A percentile compares a stretch with the other conserved stretches of the same genome.
These are phyloP conservation scores for Teleogryllus oceanicus DNA, from an alignment of 2,888 invertebrate species.

Conservation along the genomic window DNA sequence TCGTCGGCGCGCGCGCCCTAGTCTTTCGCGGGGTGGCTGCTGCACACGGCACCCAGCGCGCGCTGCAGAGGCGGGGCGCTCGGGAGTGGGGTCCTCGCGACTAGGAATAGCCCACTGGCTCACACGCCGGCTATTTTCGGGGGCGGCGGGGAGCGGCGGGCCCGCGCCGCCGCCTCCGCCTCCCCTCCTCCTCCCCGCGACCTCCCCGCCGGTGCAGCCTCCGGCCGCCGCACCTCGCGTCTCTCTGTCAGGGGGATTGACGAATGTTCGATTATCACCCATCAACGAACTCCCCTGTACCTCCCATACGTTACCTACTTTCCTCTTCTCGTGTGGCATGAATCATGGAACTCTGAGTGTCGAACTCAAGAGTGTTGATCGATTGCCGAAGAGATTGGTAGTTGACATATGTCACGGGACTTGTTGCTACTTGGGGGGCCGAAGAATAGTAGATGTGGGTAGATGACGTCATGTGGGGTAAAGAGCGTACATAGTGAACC, in stretches of 20 bases:
- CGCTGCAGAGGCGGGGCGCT: constrained; percentile 18
- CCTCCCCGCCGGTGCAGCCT: constrained; percentile 44
- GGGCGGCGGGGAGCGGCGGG: neutral
- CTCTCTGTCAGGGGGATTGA: constrained; percentile 31
- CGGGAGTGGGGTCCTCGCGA: neutral
- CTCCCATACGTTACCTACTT: too few relatives aligned
- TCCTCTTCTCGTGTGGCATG: too few relatives aligned
- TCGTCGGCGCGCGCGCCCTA: constrained; percentile 52
- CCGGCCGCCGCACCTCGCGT: constrained; percentile 31
- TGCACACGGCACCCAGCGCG: constrained; percentile 55
- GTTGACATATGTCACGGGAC: too few relatives aligned
- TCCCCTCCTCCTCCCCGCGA: constrained; percentile 35
- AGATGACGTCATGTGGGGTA: too few relatives aligned
- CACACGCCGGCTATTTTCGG: constrained; percentile 25
- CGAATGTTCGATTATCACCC: too few relatives aligned
- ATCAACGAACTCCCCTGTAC: too few relatives aligned
- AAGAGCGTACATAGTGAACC: too few relatives aligned
- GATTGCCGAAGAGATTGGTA: too few relatives aligned
- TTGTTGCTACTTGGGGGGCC: too few relatives aligned
- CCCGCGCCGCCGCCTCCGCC: neutral
- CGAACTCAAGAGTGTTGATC: too few relatives aligned
- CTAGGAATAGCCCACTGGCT: constrained; percentile 26
- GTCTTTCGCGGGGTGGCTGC: constrained; percentile 55
- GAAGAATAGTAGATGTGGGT: too few relatives aligned
- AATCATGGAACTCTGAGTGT: too few relatives aligned